A percentile compares a stretch with the other conserved stretches of the same genome.
Conservation (phyloP, 2,113 vertebrate species). For the Oxygymnocypris stewartii region DNA sequence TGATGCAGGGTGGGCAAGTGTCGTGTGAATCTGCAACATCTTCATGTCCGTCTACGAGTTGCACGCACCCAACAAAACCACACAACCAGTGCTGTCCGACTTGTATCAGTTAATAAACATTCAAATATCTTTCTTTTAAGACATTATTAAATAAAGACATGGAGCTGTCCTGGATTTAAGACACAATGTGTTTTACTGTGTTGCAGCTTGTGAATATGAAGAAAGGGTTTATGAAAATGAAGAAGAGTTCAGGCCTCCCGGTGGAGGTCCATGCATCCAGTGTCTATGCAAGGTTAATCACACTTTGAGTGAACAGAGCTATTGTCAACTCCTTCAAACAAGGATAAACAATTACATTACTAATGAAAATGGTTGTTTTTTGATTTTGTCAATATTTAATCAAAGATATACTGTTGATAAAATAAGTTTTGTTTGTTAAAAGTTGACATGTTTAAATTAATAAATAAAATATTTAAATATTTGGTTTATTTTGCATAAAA, state of each 20-base stretch:
- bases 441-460: not conserved
- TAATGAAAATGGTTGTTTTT: not conserved
- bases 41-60: constrained; percentile 67
- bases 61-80: constrained; percentile 73
- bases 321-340: not conserved
- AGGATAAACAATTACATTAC: not conserved
- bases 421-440: not conserved
- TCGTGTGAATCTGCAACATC: constrained; percentile 67
- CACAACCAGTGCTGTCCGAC: constrained; percentile 75
- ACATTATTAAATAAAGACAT: not conserved
- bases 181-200: not conserved
- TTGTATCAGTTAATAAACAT: constrained; percentile 72
- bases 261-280: constrained; percentile 63
- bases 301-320: not conserved
- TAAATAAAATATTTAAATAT: not conserved
- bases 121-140: constrained; percentile 2
- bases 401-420: not conserved
- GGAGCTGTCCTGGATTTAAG: not conserved
- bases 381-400: not conserved
- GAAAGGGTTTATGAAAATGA: constrained; percentile 63
- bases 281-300: constrained; percentile 67
- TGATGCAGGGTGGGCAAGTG: constrained; percentile 73
- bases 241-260: constrained; percentile 64
- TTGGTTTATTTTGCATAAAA: not conserved
- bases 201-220: constrained; percentile 68